phyloP scores from a whole-genome alignment of 2,113 vertebrate genomes.

The Pseudonaja textilis region DNA sequence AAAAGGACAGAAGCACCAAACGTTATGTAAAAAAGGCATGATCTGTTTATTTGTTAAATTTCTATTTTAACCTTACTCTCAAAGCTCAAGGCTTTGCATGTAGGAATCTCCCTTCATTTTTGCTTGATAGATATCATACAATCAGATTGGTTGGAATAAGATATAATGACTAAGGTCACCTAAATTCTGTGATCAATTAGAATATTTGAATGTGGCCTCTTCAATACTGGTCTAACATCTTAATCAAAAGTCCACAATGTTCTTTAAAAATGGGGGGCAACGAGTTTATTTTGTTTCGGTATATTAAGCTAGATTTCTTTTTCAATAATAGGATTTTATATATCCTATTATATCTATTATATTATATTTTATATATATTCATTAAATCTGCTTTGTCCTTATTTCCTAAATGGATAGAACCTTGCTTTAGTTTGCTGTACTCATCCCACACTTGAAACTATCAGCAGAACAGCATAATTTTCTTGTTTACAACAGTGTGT shows the following conservation, averaged over 20 bases:
- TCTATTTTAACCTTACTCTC: not conserved
- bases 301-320: not conserved
- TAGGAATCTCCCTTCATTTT: not conserved
- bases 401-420: not conserved
- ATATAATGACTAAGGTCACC: not conserved
- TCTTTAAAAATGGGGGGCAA: not conserved
- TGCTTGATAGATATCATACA: not conserved
- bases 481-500: not conserved
- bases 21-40: not conserved
- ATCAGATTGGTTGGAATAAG: not conserved
- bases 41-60: not conserved
- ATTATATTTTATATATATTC: not conserved
- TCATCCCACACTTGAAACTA: not conserved
- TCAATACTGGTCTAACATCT: not conserved
- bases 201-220: not conserved
- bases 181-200: not conserved
- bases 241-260: not conserved
- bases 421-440: not conserved
- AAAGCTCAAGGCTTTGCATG: not conserved
- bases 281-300: not conserved
- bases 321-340: not conserved
- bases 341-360: not conserved
- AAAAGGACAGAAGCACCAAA: not conserved
- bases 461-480: constrained; percentile 1
- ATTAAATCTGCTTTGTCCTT: not conserved